Conservation (phyloP, 2,888 invertebrate genomes). For the Eristalis pertinax region DNA sequence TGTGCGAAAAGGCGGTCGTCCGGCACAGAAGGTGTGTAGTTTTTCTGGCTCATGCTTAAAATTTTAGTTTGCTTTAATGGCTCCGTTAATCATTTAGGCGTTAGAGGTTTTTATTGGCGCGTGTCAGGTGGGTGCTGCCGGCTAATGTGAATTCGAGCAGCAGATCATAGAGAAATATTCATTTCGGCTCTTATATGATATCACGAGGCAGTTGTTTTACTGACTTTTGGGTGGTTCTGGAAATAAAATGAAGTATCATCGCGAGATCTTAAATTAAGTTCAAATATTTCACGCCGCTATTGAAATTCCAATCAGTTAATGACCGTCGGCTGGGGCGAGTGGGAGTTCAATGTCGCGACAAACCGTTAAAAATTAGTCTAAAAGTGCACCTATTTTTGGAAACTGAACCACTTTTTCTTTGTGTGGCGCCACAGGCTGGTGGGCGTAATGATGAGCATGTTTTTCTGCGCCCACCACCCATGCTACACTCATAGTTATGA, state of each 20-base stretch:
- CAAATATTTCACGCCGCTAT: background rate
- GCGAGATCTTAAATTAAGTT: background rate
- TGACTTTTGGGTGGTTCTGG: background rate
- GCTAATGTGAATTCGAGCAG: background rate
- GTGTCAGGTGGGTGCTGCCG: background rate
- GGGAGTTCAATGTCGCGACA: background rate
- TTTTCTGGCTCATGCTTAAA: background rate
- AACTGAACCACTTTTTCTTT: no score
- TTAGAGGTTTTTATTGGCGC: background rate
- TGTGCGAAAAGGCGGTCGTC: slow-evolving; percentile 5
- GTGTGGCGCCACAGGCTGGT: no score
- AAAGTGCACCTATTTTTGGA: background rate
- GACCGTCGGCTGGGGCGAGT: background rate
- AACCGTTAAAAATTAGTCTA: background rate
- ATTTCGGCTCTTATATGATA: background rate
- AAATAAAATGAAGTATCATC: background rate
- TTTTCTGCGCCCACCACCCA: no score
- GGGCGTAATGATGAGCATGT: no score
- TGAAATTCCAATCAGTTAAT: background rate
- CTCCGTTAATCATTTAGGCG: background rate
- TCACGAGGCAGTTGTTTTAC: background rate
- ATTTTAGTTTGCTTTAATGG: background rate
- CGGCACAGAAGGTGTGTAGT: slow-evolving; percentile 5
- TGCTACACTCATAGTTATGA: no score
- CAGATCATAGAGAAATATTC: background rate